These are phyloP conservation scores for Malurus alboscapulatus DNA, from an alignment of 2,113 vertebrate genomes.

Conservation along the genomic window DNA sequence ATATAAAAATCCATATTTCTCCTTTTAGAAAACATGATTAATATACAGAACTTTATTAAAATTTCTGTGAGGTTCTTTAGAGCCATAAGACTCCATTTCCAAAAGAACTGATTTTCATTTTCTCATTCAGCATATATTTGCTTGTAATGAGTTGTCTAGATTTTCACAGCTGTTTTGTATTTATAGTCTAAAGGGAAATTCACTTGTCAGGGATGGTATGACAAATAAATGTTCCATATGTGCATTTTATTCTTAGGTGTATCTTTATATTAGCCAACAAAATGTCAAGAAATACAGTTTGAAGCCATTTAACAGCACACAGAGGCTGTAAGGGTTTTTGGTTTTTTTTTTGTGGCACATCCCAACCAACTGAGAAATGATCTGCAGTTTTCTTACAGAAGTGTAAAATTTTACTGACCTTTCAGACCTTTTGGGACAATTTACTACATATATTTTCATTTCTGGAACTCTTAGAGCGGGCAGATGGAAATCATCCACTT, in stretches of 20 bases:
- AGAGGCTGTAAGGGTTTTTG: neutral
- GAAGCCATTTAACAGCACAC: neutral
- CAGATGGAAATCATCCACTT: neutral
- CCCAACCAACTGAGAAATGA: neutral
- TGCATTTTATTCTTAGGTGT: constrained; percentile 7
- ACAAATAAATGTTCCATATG: constrained; percentile 45
- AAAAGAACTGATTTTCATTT: constrained; percentile 26
- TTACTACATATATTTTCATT: neutral
- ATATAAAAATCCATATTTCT: neutral
- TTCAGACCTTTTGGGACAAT: neutral
- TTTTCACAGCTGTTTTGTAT: constrained; percentile 56
- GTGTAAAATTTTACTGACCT: neutral
- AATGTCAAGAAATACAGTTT: constrained; percentile 21
- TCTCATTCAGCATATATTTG: neutral
- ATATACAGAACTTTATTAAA: neutral
- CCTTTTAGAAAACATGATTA: neutral
- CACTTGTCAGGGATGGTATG: constrained; percentile 35
- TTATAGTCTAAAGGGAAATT: constrained; percentile 44
- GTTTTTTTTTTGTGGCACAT: neutral
- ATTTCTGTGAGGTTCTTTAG: neutral
- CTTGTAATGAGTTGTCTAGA: neutral
- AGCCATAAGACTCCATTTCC: neutral
- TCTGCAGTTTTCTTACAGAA: neutral
- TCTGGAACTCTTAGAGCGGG: neutral
- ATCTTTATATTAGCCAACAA: constrained; percentile 24